Evolutionary conservation across 92 coral and sea anemone genomes (phyloP), one percentile per base, ranked within the genome.

Genomic region (Umimayanthus kanabou): DNA sequence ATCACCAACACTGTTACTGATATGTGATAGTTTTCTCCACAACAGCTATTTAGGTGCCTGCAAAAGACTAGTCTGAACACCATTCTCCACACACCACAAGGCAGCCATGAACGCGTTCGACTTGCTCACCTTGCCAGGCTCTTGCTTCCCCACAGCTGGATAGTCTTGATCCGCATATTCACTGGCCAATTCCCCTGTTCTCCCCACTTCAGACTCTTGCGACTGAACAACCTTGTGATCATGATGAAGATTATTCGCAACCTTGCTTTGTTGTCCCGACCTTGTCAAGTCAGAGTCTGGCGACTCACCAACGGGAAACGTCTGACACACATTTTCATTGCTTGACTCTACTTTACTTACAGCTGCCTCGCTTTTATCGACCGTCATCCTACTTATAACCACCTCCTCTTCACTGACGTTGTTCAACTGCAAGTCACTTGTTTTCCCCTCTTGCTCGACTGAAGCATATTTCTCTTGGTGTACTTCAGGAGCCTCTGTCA

Each of bases 321-420:
- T 49, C 23, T 43, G 64, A 69, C 33, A 13, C 16, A 7, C 77
- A 67, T 26, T 45, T 71, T 42, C 39, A 42, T 14, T 58, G 45
- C 20, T 20, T 80, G 73, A 39, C 39, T 33, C 77, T 0, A 9
- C 29, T 43, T 65, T 15, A 73, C 58, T 30, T 15, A 45, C 28
- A 16, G 37, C 55, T 20, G 10, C 87, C 57, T 83, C 87, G 67
- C 87, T 83, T 47, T 13, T 50, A 25, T 28, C 78, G 67, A 83
- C 77, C 28, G 39, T 82, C 28, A 82, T 83, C 71, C 87, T 83
- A 2, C 77, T 53, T 49, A 83, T 25, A 42, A 81, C 85, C 23
- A 81, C 61, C 10, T 81, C 85, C 49, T 81, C 85, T 39, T 81
- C 76, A 64, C 85, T 81, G 58, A 5, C 58, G 22, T 81, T 26